Percentiles rank a stretch among this genome's conserved stretches.
Evolutionary conservation across 1,140 invertebrate species (phyloP).

Genomic region (Pseudomyrmex cubaensis): DNA sequence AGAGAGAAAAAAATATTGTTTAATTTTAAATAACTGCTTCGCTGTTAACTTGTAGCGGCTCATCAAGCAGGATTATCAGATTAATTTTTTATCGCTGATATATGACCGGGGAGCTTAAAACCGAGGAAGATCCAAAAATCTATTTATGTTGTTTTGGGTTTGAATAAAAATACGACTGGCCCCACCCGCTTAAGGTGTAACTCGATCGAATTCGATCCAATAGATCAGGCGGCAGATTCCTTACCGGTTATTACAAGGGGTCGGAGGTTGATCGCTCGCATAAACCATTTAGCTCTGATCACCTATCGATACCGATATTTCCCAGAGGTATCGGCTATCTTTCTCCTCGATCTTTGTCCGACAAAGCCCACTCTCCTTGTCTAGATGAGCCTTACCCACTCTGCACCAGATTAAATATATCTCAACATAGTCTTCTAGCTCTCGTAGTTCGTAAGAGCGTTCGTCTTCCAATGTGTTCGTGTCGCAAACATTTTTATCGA

Average conservation of each 20-base stretch:
- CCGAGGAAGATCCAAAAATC: background rate
- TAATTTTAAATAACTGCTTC: too few species aligned
- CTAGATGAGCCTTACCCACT: slow-evolving; percentile 76
- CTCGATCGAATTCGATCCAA: slow-evolving; percentile 82
- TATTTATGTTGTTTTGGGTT: slow-evolving; percentile 8
- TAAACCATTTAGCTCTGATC: slow-evolving; percentile 83
- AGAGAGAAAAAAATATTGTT: too few species aligned
- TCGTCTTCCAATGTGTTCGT: slow-evolving; percentile 13
- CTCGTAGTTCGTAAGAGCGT: slow-evolving; percentile 4
- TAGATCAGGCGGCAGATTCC: slow-evolving; percentile 83
- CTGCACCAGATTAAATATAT: slow-evolving; percentile 78
- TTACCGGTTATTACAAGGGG: slow-evolving; percentile 81
- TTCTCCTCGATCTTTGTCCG: slow-evolving; percentile 70
- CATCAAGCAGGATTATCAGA: too few species aligned
- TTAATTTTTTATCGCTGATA: background rate
- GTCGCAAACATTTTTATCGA: background rate
- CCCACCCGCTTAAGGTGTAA: slow-evolving; percentile 74
- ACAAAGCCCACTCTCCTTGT: slow-evolving; percentile 71
- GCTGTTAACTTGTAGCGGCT: too few species aligned
- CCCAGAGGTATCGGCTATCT: slow-evolving; percentile 82
- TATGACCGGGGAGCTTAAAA: too few species aligned
- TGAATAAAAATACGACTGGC: slow-evolving; percentile 37
- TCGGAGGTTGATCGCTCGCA: slow-evolving; percentile 82
- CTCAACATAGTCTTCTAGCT: slow-evolving; percentile 63
- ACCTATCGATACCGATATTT: slow-evolving; percentile 83